Evolutionary conservation across 2,888 invertebrate species (phyloP).

Genomic region (Drosophila tanythrix): DNA sequence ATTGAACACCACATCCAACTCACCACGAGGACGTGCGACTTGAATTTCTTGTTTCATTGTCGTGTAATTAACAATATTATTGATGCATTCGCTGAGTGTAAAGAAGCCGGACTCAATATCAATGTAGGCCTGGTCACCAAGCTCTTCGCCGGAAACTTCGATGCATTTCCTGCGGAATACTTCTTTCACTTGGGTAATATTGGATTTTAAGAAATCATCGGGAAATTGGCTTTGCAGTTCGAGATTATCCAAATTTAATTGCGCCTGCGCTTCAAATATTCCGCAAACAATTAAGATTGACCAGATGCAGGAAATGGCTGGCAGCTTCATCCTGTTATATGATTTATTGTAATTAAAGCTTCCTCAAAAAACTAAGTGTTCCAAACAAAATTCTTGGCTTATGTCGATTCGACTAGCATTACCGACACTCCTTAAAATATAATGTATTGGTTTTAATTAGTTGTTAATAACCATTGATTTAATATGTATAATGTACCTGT

Average conservation of each 20-base stretch:
- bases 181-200: constrained; percentile 85
- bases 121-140: constrained; percentile 86
- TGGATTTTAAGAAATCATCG: constrained; percentile 73
- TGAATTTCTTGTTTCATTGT: constrained; percentile 88
- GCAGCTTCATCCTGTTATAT: constrained; percentile 41
- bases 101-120: constrained; percentile 85
- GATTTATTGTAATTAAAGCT: constrained; percentile 25
- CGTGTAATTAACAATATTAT: constrained; percentile 87
- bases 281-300: constrained; percentile 24
- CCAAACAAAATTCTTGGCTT: constrained; percentile 14
- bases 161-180: constrained; percentile 88
- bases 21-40: constrained; percentile 89
- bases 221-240: constrained; percentile 76
- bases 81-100: constrained; percentile 86
- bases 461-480: constrained; percentile 9
- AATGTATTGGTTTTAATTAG: constrained; percentile 18
- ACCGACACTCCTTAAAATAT: constrained; percentile 11
- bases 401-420: constrained; percentile 23
- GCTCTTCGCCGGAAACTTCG: constrained; percentile 86
- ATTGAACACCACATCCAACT: constrained; percentile 89
- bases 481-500: constrained; percentile 28
- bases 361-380: constrained; percentile 10
- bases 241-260: constrained; percentile 56
- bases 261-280: constrained; percentile 24
- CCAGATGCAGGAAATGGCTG: constrained; percentile 28